Conservation (phyloP, 30 jellyfish, hydroid and myxozoan genomes). For the Turritopsis dohrnii region DNA sequence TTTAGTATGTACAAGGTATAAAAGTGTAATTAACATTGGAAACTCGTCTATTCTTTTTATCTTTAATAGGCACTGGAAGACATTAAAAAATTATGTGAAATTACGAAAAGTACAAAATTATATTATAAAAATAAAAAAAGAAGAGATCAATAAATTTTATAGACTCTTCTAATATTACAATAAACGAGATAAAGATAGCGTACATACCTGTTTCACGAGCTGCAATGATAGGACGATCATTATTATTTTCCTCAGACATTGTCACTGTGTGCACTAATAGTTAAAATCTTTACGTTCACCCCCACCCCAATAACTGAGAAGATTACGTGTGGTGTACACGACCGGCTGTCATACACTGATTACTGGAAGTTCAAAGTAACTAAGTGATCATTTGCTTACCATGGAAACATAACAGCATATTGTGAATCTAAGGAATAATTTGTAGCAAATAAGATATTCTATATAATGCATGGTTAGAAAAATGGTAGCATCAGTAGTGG, state of each 20-base stretch:
- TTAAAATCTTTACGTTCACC: neutral
- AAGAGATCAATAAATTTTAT: too few relatives aligned
- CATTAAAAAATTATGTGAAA: too few relatives aligned
- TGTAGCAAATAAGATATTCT: neutral
- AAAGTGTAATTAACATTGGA: too few relatives aligned
- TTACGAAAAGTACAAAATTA: too few relatives aligned
- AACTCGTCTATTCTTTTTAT: too few relatives aligned
- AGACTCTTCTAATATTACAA: too few relatives aligned
- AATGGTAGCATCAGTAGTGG: neutral
- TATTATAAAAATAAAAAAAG: too few relatives aligned
- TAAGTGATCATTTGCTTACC: neutral
- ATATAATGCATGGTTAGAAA: neutral
- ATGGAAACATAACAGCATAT: neutral
- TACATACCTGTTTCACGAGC: constrained; percentile 89
- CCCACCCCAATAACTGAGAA: neutral
- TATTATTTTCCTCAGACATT: neutral
- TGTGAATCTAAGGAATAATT: neutral
- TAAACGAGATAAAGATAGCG: neutral
- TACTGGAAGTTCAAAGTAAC: neutral
- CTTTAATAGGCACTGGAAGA: too few relatives aligned
- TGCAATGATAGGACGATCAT: constrained; percentile 50
- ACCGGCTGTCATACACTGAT: neutral
- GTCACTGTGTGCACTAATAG: neutral
- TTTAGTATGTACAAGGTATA: too few relatives aligned
- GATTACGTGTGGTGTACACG: neutral